Evolutionary conservation across 2,888 invertebrate genomes (phyloP).

Genomic region (Macaria liturata): DNA sequence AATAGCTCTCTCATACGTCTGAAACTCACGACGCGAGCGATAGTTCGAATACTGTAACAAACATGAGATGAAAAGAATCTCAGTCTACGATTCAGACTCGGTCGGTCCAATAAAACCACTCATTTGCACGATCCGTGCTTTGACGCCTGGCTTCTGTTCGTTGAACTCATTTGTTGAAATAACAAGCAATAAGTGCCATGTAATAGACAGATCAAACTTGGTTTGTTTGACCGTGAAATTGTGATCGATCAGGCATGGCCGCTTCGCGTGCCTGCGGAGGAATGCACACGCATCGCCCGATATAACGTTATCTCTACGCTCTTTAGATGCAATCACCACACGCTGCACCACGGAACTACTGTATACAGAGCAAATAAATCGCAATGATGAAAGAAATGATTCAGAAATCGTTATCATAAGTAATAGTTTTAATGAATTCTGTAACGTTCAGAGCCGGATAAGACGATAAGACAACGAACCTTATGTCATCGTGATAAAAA

Average conservation of each 20-base stretch:
- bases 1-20: conserved; percentile 7
- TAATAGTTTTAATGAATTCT: too few species aligned
- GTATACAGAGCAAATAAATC: too few species aligned
- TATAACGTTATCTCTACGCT: conserved; percentile 23
- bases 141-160: conserved; percentile 45
- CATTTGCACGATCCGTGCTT: conserved; percentile 18
- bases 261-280: conserved; percentile 56
- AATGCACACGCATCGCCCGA: conserved; percentile 44
- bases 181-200: conserved; percentile 53
- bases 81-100: conserved; percentile 3
- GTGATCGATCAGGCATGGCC: conserved; percentile 66
- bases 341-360: not conserved
- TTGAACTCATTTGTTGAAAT: conserved; percentile 63
- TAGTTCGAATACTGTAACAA: not conserved
- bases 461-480: not conserved
- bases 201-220: conserved; percentile 69
- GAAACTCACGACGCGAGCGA: conserved; percentile 2
- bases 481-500: conserved; percentile 16
- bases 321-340: conserved; percentile 25
- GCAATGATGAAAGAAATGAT: too few species aligned
- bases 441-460: not conserved
- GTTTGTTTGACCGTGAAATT: conserved; percentile 77
- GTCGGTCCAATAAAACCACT: conserved; percentile 5
- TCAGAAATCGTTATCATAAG: too few species aligned
- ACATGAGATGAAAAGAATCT: too few species aligned